phyloP scores from a whole-genome alignment of 2,797 vertebrate genomes.

The Nasua narica region DNA sequence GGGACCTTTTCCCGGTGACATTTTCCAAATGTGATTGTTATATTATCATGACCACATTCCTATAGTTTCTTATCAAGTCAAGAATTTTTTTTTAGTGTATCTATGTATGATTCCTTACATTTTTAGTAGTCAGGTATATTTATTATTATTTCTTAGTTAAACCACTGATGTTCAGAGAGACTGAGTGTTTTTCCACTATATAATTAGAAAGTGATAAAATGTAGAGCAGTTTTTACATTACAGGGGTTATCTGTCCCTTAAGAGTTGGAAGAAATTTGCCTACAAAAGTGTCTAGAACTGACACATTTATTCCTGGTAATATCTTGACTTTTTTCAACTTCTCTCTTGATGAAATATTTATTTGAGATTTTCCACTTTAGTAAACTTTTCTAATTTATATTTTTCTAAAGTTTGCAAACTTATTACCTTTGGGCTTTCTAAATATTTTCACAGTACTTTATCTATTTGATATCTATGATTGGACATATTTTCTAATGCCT shows the following conservation, averaged over 20 bases:
- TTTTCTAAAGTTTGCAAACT: neutral
- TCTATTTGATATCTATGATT: neutral
- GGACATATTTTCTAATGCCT: neutral
- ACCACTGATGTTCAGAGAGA: neutral
- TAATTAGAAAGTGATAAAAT: neutral
- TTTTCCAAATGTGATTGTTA: conserved; percentile 8
- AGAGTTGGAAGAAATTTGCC: neutral
- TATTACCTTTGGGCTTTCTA: neutral
- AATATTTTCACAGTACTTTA: neutral
- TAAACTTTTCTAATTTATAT: conserved; percentile 10
- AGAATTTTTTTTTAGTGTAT: neutral
- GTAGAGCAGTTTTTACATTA: neutral
- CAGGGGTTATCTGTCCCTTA: neutral
- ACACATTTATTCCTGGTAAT: neutral
- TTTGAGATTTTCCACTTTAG: neutral
- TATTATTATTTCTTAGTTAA: conserved; percentile 1
- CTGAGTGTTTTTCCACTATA: neutral
- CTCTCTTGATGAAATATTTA: conserved; percentile 8
- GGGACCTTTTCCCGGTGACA: neutral
- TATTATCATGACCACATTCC: neutral
- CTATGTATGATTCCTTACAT: neutral
- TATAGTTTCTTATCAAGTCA: neutral
- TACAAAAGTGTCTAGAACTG: neutral
- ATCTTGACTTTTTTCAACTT: neutral
- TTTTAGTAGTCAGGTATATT: neutral